Conservation (phyloP, 2,113 vertebrate species). For the Chitala chitala region DNA sequence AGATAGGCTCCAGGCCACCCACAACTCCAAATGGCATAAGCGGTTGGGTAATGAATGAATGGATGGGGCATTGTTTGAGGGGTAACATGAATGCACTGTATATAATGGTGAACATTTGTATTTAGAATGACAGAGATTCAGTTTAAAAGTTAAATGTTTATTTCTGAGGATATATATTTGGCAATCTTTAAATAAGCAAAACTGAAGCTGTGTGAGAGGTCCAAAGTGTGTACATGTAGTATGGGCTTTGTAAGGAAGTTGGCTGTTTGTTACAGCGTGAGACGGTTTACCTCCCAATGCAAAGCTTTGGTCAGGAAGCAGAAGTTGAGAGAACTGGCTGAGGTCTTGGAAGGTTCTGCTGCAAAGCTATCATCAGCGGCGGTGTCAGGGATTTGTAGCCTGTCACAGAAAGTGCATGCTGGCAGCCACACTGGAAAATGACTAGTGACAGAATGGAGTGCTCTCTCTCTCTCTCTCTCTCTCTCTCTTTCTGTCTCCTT, state of each 20-base stretch:
- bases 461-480: constrained; percentile 39
- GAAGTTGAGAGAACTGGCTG: constrained; percentile 48
- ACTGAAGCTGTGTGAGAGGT: neutral
- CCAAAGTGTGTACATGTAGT: neutral
- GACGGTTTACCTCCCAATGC: neutral
- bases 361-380: constrained; percentile 68
- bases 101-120: too few relatives aligned
- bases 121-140: too few relatives aligned
- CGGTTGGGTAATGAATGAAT: too few relatives aligned
- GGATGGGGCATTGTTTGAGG: too few relatives aligned
- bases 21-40: too few relatives aligned
- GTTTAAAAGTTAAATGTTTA: too few relatives aligned
- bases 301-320: neutral
- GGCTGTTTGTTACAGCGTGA: neutral
- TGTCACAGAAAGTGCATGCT: constrained; percentile 56
- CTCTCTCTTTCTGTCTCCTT: constrained; percentile 10
- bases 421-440: constrained; percentile 60
- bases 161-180: too few relatives aligned
- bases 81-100: too few relatives aligned
- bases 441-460: constrained; percentile 52
- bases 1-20: too few relatives aligned
- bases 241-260: too few relatives aligned
- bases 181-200: too few relatives aligned
- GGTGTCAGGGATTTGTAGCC: constrained; percentile 70
- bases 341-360: constrained; percentile 59